Percentiles rank a stretch among this genome's conserved stretches.
phyloP scores from a whole-genome alignment of 2,888 invertebrate genomes.

The Cetonia aurata region DNA sequence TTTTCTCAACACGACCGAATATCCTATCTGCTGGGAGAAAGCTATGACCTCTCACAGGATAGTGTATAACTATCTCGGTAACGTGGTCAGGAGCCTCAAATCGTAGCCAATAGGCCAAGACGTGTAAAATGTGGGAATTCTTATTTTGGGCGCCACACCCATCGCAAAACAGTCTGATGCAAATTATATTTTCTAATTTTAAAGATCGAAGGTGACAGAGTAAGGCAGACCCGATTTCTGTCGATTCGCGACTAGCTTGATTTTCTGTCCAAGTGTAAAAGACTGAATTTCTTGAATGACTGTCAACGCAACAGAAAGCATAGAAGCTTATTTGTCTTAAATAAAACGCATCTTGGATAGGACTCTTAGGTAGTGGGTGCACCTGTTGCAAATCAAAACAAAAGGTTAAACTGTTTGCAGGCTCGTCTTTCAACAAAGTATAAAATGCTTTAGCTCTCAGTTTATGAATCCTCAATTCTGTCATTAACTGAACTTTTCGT shows the following conservation, averaged over 20 bases:
- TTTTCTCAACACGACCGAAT: constrained; percentile 43
- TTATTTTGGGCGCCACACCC: constrained; percentile 39
- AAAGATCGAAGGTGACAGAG: constrained; percentile 40
- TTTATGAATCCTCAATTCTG: constrained; percentile 23
- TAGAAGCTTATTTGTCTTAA: constrained; percentile 41
- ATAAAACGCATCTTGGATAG: constrained; percentile 41
- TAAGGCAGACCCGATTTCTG: constrained; percentile 43
- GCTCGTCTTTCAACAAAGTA: constrained; percentile 26
- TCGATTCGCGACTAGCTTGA: constrained; percentile 40
- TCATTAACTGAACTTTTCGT: constrained; percentile 14
- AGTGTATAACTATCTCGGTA: constrained; percentile 31
- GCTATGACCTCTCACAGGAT: constrained; percentile 43
- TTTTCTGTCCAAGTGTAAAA: constrained; percentile 46
- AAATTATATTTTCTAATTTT: constrained; percentile 30
- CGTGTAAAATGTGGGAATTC: constrained; percentile 35
- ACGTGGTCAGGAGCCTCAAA: constrained; percentile 35
- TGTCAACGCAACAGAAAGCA: constrained; percentile 33
- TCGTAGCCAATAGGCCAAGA: constrained; percentile 36
- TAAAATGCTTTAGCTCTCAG: constrained; percentile 31
- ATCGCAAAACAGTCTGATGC: constrained; percentile 38
- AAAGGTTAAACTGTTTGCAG: constrained; percentile 19
- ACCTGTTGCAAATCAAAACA: constrained; percentile 45
- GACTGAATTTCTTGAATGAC: no score
- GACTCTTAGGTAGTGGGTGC: constrained; percentile 37
- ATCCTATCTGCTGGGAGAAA: constrained; percentile 41